Percentiles rank a stretch among this genome's conserved stretches.
These are phyloP conservation scores for Aphidius gifuensis DNA, from an alignment of 1,140 invertebrate species.

Conservation along the genomic window DNA sequence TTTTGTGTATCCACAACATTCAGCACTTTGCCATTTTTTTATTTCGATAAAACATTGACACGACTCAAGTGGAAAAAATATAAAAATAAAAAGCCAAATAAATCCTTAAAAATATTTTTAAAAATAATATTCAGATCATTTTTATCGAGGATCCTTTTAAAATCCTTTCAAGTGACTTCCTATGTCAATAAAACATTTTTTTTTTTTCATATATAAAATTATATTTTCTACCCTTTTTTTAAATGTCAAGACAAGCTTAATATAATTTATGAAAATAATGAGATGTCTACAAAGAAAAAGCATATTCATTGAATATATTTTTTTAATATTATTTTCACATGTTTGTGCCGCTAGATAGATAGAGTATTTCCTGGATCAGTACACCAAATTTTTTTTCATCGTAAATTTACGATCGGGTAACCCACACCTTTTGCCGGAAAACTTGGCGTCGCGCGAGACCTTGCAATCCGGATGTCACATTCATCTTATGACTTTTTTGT, in stretches of 20 bases:
- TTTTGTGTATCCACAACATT: not conserved
- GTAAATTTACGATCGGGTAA: conserved; percentile 6
- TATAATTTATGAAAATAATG: too few species aligned
- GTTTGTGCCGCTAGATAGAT: not conserved
- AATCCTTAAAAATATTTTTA: too few species aligned
- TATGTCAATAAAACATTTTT: too few species aligned
- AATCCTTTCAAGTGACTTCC: too few species aligned
- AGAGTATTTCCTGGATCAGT: not conserved
- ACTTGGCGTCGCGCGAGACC: not conserved
- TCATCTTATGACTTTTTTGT: conserved; percentile 9
- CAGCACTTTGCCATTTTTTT: conserved; percentile 11
- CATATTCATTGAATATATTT: too few species aligned
- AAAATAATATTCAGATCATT: too few species aligned
- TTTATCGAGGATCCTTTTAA: too few species aligned
- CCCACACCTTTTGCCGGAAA: not conserved
- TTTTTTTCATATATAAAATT: too few species aligned
- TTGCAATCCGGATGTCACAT: conserved; percentile 4
- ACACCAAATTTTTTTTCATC: conserved; percentile 3
- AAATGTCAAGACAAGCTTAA: too few species aligned
- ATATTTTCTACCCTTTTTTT: too few species aligned
- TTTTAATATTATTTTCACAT: too few species aligned
- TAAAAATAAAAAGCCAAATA: not conserved
- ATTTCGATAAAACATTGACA: conserved; percentile 12
- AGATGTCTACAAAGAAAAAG: too few species aligned
- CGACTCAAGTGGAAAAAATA: not conserved